These are phyloP conservation scores for Podilymbus podiceps DNA, from an alignment of 2,113 vertebrate species.

Conservation along the genomic window DNA sequence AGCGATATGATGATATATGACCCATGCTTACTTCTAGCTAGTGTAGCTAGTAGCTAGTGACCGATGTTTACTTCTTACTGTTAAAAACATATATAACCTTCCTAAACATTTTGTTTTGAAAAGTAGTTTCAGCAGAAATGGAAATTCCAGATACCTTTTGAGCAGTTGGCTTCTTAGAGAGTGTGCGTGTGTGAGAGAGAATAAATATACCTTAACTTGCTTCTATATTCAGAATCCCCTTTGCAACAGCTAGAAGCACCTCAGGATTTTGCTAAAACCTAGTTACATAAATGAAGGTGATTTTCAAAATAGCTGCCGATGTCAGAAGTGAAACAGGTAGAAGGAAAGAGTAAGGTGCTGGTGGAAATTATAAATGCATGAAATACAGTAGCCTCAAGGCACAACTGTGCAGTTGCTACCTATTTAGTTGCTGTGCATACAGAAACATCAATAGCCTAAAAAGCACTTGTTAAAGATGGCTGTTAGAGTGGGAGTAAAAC, in stretches of 20 bases:
- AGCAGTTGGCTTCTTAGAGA: not conserved
- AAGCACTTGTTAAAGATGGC: not conserved
- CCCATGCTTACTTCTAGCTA: no score
- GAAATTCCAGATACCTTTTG: not conserved
- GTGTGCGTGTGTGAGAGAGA: not conserved
- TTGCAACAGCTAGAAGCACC: not conserved
- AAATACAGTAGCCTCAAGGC: not conserved
- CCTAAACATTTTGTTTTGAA: not conserved
- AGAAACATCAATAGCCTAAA: not conserved
- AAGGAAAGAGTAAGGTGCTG: not conserved
- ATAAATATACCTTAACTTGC: not conserved
- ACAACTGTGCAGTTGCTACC: not conserved
- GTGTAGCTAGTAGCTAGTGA: not conserved
- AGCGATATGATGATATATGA: not conserved
- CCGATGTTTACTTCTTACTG: not conserved
- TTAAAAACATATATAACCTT: not conserved
- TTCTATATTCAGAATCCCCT: not conserved
- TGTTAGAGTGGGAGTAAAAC: not conserved
- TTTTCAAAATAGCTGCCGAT: not conserved
- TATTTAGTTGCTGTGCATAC: not conserved
- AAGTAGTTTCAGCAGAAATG: not conserved
- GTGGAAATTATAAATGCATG: not conserved
- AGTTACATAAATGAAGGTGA: not conserved
- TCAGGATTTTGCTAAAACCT: not conserved
- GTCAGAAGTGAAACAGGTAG: not conserved